Percentiles rank a stretch among this genome's conserved stretches.
These are phyloP conservation scores for Hybognathus amarus DNA, from an alignment of 2,797 vertebrate species.

Conservation along the genomic window DNA sequence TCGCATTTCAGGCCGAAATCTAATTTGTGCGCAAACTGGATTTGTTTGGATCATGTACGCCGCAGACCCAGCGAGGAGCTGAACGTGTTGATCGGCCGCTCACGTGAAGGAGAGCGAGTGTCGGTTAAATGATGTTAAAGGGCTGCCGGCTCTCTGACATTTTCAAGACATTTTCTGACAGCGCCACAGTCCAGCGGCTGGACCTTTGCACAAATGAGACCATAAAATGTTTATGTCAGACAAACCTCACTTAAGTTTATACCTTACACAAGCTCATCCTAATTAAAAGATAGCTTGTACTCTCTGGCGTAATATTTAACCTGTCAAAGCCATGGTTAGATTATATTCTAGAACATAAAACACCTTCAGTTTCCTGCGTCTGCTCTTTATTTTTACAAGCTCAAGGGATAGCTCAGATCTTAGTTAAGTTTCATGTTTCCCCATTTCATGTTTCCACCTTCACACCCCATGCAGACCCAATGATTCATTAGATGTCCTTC, in stretches of 20 bases:
- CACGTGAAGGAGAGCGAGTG: conserved; percentile 52
- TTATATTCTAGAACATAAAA: conserved; percentile 57
- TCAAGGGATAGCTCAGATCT: background rate
- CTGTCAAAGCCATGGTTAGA: conserved; percentile 24
- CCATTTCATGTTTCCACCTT: too few species aligned
- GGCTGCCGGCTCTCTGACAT: conserved; percentile 80
- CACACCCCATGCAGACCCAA: too few species aligned
- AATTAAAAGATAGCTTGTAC: conserved; percentile 72
- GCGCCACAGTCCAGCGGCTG: conserved; percentile 77
- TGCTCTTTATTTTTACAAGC: background rate
- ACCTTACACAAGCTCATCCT: conserved; percentile 72
- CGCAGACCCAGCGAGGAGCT: conserved; percentile 43
- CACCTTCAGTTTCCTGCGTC: conserved; percentile 35
- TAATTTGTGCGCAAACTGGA: conserved; percentile 56
- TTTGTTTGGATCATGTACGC: conserved; percentile 57
- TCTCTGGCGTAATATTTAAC: conserved; percentile 35
- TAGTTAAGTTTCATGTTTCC: background rate
- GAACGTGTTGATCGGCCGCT: conserved; percentile 37
- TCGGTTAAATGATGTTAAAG: conserved; percentile 72
- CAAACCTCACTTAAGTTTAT: conserved; percentile 76
- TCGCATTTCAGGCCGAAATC: conserved; percentile 54
- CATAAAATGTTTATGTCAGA: conserved; percentile 75
- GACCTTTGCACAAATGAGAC: conserved; percentile 84
- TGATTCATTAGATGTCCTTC: too few species aligned
- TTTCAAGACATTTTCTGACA: conserved; percentile 78